These are phyloP conservation scores for Dinocampus coccinellae DNA, from an alignment of 2,888 invertebrate species.

Conservation along the genomic window DNA sequence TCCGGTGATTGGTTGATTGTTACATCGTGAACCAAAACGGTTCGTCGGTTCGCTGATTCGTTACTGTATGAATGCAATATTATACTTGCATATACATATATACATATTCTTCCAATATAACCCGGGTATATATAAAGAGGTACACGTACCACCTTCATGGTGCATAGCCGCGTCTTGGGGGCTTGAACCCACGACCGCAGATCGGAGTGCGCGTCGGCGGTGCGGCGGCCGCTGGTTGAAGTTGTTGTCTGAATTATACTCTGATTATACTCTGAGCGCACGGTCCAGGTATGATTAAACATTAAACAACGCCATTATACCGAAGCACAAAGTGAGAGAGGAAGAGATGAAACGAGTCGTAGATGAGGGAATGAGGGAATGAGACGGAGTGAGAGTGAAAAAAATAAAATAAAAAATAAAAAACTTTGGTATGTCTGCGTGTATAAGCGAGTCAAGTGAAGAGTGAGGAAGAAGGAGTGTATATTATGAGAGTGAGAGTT, in stretches of 20 bases:
- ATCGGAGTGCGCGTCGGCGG: constrained; percentile 46
- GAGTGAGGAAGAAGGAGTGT: neutral
- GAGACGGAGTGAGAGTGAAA: constrained; percentile 28
- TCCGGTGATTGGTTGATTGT: constrained; percentile 9
- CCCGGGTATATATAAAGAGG: constrained; percentile 50
- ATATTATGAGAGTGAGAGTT: neutral
- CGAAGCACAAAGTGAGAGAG: constrained; percentile 48
- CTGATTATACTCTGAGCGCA: constrained; percentile 65
- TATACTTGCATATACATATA: neutral
- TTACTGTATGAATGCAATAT: neutral
- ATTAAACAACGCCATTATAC: constrained; percentile 68
- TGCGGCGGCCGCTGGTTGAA: constrained; percentile 54
- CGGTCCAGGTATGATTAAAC: constrained; percentile 67
- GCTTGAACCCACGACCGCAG: constrained; percentile 54
- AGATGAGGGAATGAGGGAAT: constrained; percentile 34
- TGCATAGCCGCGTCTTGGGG: constrained; percentile 43
- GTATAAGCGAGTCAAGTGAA: neutral
- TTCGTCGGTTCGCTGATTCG: neutral
- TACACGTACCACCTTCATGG: constrained; percentile 54
- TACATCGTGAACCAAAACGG: constrained; percentile 8
- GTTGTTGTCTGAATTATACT: constrained; percentile 68
- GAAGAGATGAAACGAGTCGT: constrained; percentile 23
- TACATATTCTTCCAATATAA: constrained; percentile 13
- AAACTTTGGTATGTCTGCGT: neutral
- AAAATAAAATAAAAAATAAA: neutral